These are phyloP conservation scores for Engystomops pustulosus DNA, from an alignment of 2,113 vertebrate species.

Conservation along the genomic window DNA sequence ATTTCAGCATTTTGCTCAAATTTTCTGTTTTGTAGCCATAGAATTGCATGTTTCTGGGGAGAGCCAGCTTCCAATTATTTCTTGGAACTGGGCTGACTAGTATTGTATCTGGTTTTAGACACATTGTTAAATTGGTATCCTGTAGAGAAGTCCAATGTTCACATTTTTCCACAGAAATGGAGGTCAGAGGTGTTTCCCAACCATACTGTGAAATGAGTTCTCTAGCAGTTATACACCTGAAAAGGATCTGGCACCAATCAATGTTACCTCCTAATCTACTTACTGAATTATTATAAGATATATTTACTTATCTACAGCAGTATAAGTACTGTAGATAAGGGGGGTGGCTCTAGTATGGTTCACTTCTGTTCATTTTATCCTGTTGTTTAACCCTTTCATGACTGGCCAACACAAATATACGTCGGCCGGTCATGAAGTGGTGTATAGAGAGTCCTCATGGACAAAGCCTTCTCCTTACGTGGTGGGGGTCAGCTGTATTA, in stretches of 20 bases:
- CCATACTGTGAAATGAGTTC: background rate
- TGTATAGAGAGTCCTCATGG: too few species aligned
- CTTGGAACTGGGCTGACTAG: background rate
- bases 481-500: too few species aligned
- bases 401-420: too few species aligned
- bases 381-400: too few species aligned
- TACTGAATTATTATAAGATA: background rate
- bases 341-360: too few species aligned
- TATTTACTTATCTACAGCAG: background rate
- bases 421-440: too few species aligned
- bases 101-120: constrained; percentile 13
- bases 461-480: too few species aligned
- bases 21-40: background rate
- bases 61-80: constrained; percentile 33
- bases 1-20: background rate
- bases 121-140: constrained; percentile 22
- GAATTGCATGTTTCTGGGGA: background rate
- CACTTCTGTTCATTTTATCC: too few species aligned
- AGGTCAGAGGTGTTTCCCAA: background rate
- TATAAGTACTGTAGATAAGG: background rate
- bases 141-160: constrained; percentile 20
- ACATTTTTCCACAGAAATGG: constrained; percentile 10
- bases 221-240: background rate
- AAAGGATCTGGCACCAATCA: background rate
- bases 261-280: background rate